phyloP scores from a whole-genome alignment of 2,888 invertebrate species.

The Artemia sp. region DNA sequence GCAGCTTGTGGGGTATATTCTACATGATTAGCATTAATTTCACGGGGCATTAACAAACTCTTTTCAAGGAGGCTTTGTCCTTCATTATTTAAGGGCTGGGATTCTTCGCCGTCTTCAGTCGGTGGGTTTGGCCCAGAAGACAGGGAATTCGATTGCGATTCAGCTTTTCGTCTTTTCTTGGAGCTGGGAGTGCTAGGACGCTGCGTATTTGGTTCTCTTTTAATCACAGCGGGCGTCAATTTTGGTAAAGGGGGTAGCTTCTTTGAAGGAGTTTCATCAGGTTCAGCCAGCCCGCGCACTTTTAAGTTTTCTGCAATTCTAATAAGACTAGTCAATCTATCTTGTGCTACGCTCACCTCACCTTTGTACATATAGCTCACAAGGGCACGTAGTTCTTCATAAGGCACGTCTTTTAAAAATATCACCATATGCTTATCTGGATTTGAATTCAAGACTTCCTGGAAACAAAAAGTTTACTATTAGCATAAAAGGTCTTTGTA shows the following conservation, averaged over 20 bases:
- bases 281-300: slow-evolving; percentile 9
- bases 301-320: slow-evolving; percentile 11
- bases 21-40: slow-evolving; percentile 8
- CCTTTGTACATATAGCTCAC: slow-evolving; percentile 15
- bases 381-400: slow-evolving; percentile 7
- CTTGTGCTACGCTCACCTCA: slow-evolving; percentile 12
- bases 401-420: slow-evolving; percentile 14
- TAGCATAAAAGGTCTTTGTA: too few species aligned
- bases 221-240: slow-evolving; percentile 19
- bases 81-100: background rate
- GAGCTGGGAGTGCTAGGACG: background rate
- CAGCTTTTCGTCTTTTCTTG: background rate
- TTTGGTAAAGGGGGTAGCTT: slow-evolving; percentile 20
- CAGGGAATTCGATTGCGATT: background rate
- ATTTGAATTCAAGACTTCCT: slow-evolving; percentile 3
- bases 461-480: background rate
- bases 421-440: slow-evolving; percentile 15
- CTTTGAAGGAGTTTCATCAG: slow-evolving; percentile 17
- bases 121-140: background rate
- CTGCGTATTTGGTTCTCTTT: slow-evolving; percentile 20
- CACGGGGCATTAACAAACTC: slow-evolving; percentile 13
- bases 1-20: slow-evolving; percentile 8
- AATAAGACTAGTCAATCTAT: slow-evolving; percentile 11
- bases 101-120: background rate
- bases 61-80: slow-evolving; percentile 6